phyloP scores from a whole-genome alignment of 2,888 invertebrate genomes.

The Orchesella flavescens region DNA sequence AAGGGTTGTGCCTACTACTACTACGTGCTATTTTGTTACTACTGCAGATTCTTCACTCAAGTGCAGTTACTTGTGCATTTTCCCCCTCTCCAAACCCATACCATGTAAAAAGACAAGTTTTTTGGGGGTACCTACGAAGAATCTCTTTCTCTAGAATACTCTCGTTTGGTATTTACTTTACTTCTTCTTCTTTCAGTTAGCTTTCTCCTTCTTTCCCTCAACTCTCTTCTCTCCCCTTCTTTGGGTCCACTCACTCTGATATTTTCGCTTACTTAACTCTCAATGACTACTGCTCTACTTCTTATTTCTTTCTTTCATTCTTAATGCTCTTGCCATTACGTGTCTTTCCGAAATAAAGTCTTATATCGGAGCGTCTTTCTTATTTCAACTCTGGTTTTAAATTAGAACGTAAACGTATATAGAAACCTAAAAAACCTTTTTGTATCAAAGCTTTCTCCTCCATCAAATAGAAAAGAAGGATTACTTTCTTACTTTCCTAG shows the following conservation, averaged over 20 bases:
- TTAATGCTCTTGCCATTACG: too few species aligned
- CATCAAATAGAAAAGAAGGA: too few species aligned
- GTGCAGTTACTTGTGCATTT: neutral
- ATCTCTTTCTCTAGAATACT: too few species aligned
- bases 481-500: too few species aligned
- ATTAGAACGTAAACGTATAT: too few species aligned
- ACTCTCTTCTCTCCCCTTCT: neutral
- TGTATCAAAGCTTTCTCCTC: too few species aligned
- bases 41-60: neutral
- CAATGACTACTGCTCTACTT: constrained; percentile 9
- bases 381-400: too few species aligned
- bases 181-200: neutral
- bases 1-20: neutral
- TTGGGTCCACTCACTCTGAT: neutral
- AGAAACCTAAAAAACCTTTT: too few species aligned
- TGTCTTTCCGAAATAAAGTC: too few species aligned
- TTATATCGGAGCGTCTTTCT: too few species aligned
- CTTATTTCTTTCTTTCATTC: constrained; percentile 6
- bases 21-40: neutral
- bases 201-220: neutral
- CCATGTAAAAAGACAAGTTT: too few species aligned
- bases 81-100: neutral
- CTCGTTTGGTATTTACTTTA: constrained; percentile 3
- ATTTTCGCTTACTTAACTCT: constrained; percentile 32
- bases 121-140: too few species aligned